phyloP scores from a whole-genome alignment of 2,113 vertebrate genomes.

The Lampris incognitus region DNA sequence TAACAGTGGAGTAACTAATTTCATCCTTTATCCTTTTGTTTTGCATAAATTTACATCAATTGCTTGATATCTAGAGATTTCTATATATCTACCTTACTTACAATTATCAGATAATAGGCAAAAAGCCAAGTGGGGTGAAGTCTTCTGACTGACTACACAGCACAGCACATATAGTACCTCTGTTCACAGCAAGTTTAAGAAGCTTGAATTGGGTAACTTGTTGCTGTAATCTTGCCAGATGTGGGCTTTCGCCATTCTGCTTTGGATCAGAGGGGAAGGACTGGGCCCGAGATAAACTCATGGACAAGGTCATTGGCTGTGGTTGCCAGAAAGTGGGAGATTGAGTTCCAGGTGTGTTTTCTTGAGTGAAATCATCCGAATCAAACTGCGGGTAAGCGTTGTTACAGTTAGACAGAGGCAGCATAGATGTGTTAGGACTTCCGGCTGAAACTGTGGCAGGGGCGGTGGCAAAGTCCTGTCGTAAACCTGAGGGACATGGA shows the following conservation, averaged over 20 bases:
- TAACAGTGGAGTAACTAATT: no score
- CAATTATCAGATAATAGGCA: no score
- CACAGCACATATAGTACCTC: slow-evolving; percentile 69
- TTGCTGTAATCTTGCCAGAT: slow-evolving; percentile 71
- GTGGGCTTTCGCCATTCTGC: slow-evolving; percentile 53
- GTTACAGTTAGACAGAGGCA: slow-evolving; percentile 73
- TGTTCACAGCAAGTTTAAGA: slow-evolving; percentile 80
- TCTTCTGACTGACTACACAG: neutral
- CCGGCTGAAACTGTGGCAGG: slow-evolving; percentile 69
- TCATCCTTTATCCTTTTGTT: no score
- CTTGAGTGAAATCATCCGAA: neutral
- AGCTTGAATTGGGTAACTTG: slow-evolving; percentile 82
- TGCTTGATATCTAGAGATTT: no score
- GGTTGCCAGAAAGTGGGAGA: neutral
- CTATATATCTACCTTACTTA: no score
- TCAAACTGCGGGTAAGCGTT: slow-evolving; percentile 77
- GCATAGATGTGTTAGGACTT: slow-evolving; percentile 73
- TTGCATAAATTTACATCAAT: no score
- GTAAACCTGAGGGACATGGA: slow-evolving; percentile 76
- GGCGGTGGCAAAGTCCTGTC: slow-evolving; percentile 82
- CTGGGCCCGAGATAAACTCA: slow-evolving; percentile 31
- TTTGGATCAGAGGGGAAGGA: slow-evolving; percentile 58
- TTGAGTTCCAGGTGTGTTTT: slow-evolving; percentile 3
- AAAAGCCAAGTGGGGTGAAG: neutral
- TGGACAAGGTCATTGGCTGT: neutral